Evolutionary conservation across 2,797 vertebrate species (phyloP), one percentile per base, ranked within the genome.

Genomic region (Mergus octosetaceus): DNA sequence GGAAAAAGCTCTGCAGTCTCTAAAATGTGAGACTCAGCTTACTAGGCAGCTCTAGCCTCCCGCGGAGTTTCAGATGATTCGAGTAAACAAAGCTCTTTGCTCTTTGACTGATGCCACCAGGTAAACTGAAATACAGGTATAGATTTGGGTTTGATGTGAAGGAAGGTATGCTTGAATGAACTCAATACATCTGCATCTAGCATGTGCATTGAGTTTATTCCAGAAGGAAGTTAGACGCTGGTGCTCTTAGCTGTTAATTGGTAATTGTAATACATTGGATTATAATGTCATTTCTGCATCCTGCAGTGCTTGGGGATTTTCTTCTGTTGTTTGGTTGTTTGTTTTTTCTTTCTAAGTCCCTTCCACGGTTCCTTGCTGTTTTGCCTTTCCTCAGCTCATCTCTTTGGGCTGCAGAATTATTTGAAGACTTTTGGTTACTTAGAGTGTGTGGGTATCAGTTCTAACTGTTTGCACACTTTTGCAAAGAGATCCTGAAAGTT

Each of bases 21-120:
- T 76, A 5, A 24, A 15, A 27, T 0, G 0, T 2, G 8, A 25
- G 25, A 10, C 4, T 64, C 8, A 43, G 4, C 10, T 77, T 54
- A 8, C 28, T 34, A n/a, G 41, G 2, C 8, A 53, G 4, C 14
- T 87, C 12, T 68, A 18, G 2, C n/a, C 27, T 78, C 22, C 84
- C 51, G 41, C 14, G 60, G 34, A 9, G 6, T 85, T 87, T 25
- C 12, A 70, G 64, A 66, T 34, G 22, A 38, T 2, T 30, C 20
- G 38, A 38, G 20, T 57, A 14, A n/a, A 18, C 13, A 28, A 54
- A 53, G 18, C 14, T 27, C 12, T 71, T 71, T 76, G 15, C 7
- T 79, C 18, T 34, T 51, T 10, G 2, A 65, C 25, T 16, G 11
- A 14, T 10, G 47, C 7, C 17, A 34, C 19, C 8, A 66, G n/a